phyloP scores from a whole-genome alignment of 92 coral and sea anemone species.

The Epizoanthus ramosus region DNA sequence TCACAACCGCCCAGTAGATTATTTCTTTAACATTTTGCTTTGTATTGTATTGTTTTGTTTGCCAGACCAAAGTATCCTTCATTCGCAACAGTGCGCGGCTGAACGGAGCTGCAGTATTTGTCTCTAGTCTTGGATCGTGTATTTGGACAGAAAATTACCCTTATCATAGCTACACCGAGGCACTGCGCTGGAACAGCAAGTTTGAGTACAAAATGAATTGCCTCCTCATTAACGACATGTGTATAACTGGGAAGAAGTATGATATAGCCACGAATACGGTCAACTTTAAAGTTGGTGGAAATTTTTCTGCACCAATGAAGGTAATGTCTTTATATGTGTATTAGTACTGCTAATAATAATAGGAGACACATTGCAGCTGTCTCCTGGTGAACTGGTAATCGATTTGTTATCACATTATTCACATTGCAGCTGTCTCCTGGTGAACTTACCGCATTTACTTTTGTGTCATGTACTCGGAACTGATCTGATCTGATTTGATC shows the following conservation, averaged over 20 bases:
- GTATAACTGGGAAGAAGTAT: slow-evolving; percentile 62
- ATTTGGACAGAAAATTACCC: slow-evolving; percentile 82
- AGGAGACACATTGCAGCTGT: no score
- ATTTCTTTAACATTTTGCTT: not conserved
- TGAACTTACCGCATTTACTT: no score
- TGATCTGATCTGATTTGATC: no score
- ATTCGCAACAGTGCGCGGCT: slow-evolving; percentile 78
- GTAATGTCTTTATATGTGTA: not conserved
- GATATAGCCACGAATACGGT: slow-evolving; percentile 85
- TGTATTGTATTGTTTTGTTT: not conserved
- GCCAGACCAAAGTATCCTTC: slow-evolving; percentile 78
- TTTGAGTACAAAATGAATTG: slow-evolving; percentile 74
- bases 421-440: no score
- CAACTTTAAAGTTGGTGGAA: slow-evolving; percentile 19
- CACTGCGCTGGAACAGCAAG: slow-evolving; percentile 78
- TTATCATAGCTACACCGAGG: slow-evolving; percentile 59
- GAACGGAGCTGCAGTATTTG: slow-evolving; percentile 89
- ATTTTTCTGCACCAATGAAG: slow-evolving; percentile 11
- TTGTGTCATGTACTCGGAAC: no score
- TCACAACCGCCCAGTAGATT: not conserved
- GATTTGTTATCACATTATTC: no score
- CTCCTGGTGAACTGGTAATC: no score
- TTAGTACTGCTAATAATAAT: not conserved
- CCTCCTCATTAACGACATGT: slow-evolving; percentile 41
- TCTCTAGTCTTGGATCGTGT: slow-evolving; percentile 73